These are phyloP conservation scores for Sepioteuthis lessoniana DNA, from an alignment of 2,888 invertebrate species.

Conservation along the genomic window DNA sequence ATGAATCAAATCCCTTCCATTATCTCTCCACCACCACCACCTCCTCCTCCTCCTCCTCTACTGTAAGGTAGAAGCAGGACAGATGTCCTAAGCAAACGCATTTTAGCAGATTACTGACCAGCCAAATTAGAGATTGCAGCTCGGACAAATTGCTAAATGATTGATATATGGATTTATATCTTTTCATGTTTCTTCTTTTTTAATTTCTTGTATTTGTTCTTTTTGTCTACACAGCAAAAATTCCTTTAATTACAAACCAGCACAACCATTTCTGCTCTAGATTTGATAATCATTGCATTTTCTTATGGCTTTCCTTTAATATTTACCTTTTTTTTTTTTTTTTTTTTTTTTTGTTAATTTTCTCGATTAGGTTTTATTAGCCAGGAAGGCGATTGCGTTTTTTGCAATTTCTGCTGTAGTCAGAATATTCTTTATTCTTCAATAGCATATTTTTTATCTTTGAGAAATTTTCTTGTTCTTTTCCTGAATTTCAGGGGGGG, in stretches of 20 bases:
- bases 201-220: neutral
- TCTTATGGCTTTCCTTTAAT: neutral
- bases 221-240: neutral
- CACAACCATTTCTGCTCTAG: neutral
- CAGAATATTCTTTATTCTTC: neutral
- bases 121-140: slow-evolving; percentile 21
- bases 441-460: neutral
- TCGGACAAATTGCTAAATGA: slow-evolving; percentile 23
- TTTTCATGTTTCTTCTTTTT: neutral
- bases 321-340: neutral
- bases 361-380: neutral
- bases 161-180: neutral
- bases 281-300: neutral
- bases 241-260: neutral
- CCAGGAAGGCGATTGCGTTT: neutral
- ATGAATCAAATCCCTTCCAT: neutral
- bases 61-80: neutral
- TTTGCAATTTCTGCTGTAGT: neutral
- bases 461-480: neutral
- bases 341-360: neutral
- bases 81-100: slow-evolving; percentile 1
- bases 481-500: too few species aligned
- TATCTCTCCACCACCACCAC: neutral
- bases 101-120: neutral
- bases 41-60: neutral